Conservation (phyloP, 2,888 invertebrate species). For the Priocnemis perturbator region DNA sequence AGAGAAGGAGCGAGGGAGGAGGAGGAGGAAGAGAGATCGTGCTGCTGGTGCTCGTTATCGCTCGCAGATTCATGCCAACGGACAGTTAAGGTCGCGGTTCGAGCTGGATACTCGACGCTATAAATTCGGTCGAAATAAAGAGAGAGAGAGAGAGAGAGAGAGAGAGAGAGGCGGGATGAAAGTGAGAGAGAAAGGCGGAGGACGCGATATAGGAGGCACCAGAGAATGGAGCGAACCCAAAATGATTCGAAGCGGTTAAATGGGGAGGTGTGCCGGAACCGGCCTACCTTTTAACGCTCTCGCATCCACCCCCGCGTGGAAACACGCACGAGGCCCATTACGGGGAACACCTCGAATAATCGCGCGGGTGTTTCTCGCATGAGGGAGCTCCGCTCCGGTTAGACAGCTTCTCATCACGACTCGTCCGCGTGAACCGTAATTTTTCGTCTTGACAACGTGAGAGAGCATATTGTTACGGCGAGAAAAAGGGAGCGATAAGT, state of each 20-base stretch:
- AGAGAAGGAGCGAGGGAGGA: conserved; percentile 23
- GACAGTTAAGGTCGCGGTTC: conserved; percentile 68
- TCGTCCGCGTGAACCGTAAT: background rate
- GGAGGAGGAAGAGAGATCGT: conserved; percentile 33
- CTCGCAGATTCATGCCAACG: conserved; percentile 70
- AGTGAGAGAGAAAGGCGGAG: conserved; percentile 10
- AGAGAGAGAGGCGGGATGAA: conserved; percentile 24
- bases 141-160: conserved; percentile 42
- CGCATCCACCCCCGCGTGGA: conserved; percentile 61
- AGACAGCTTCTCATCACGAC: conserved; percentile 1
- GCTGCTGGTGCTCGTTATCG: conserved; percentile 61
- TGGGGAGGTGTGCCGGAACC: conserved; percentile 73
- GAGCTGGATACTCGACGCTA: conserved; percentile 62
- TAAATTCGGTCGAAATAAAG: conserved; percentile 73
- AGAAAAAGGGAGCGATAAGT: too few species aligned
- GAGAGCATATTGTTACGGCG: too few species aligned
- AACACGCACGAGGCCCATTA: conserved; percentile 71
- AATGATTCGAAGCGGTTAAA: conserved; percentile 72
- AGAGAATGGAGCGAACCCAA: conserved; percentile 41
- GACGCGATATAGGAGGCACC: conserved; percentile 10
- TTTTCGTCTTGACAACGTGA: background rate
- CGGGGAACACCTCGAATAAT: conserved; percentile 60
- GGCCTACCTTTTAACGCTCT: conserved; percentile 74
- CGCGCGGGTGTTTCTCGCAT: conserved; percentile 9
- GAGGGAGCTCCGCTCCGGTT: too few species aligned